Percentiles rank a stretch among this genome's conserved stretches.
Conservation (phyloP, 2,113 vertebrate species). For the Dissostichus mawsoni region DNA sequence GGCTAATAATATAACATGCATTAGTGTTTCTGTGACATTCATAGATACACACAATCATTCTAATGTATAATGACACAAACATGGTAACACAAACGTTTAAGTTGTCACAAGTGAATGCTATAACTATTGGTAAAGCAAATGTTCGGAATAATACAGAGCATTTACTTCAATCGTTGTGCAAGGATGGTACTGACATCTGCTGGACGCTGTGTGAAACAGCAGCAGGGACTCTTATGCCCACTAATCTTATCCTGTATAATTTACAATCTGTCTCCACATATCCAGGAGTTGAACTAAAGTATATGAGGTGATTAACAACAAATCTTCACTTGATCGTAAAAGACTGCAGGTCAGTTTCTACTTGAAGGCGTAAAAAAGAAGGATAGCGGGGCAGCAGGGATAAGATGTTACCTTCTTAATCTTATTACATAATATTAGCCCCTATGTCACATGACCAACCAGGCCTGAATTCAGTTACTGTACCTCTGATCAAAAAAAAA, state of each 20-base stretch:
- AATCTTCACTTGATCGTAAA: neutral
- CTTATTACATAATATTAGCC: conserved; percentile 34
- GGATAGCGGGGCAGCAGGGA: neutral
- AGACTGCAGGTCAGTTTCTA: neutral
- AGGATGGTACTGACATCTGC: conserved; percentile 63
- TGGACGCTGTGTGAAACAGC: conserved; percentile 51
- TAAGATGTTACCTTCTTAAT: conserved; percentile 13
- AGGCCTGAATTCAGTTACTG: conserved; percentile 27
- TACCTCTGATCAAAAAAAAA: conserved; percentile 35
- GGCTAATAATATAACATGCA: neutral
- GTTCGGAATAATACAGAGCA: neutral
- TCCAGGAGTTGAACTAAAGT: neutral
- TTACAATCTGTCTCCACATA: neutral
- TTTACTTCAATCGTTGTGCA: neutral
- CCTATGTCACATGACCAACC: conserved; percentile 19
- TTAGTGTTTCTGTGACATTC: neutral
- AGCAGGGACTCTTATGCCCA: neutral
- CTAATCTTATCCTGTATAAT: neutral
- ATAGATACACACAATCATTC: neutral
- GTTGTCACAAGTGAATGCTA: neutral
- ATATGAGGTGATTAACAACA: conserved; percentile 1
- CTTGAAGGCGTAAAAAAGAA: neutral
- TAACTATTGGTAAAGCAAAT: neutral
- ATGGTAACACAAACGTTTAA: neutral
- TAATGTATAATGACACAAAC: neutral